Evolutionary conservation across 1,140 invertebrate species (phyloP).

Genomic region (Araneus ventricosus): DNA sequence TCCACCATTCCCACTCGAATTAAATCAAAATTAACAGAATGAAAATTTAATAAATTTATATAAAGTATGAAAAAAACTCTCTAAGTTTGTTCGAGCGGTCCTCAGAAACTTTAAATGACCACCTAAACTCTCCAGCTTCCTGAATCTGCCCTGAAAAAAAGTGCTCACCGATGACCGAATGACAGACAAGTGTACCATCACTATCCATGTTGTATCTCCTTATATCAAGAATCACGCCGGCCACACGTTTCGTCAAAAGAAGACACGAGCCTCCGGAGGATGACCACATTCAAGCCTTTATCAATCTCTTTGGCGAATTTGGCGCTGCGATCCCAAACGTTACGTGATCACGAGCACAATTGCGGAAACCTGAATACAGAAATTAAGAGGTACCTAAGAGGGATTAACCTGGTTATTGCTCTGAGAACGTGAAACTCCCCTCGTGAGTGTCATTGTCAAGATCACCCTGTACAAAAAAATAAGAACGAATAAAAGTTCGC

Average conservation of each 20-base stretch:
- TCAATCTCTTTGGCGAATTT: conserved; percentile 34
- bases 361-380: conserved; percentile 38
- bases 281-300: neutral
- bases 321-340: neutral
- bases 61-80: neutral
- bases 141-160: neutral
- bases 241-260: conserved; percentile 61
- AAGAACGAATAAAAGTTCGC: neutral
- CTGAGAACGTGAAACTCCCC: neutral
- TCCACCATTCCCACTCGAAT: conserved; percentile 46
- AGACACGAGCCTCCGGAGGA: conserved; percentile 26
- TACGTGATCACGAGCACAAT: conserved; percentile 57
- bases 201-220: conserved; percentile 62
- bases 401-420: conserved; percentile 50
- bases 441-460: neutral
- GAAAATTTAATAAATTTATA: neutral
- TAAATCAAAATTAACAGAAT: neutral
- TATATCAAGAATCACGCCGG: conserved; percentile 59
- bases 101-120: neutral
- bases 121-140: neutral
- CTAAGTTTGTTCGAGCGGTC: neutral
- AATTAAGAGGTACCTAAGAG: conserved; percentile 15
- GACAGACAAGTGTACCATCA: conserved; percentile 59
- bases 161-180: conserved; percentile 57
- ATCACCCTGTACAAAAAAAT: neutral